These are phyloP conservation scores for Apoderus coryli DNA, from an alignment of 2,888 invertebrate species.

Conservation along the genomic window DNA sequence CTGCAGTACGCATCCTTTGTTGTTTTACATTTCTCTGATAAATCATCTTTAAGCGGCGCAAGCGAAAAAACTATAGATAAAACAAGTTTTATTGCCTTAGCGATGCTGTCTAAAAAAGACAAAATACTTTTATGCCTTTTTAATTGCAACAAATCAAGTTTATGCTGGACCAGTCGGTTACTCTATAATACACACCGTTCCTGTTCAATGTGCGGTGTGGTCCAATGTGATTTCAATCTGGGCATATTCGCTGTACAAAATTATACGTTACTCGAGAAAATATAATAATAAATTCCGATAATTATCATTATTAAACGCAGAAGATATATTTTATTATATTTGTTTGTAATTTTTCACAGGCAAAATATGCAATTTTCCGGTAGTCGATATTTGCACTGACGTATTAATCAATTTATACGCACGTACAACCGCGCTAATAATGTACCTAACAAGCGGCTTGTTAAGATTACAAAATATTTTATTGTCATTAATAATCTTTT, in stretches of 20 bases:
- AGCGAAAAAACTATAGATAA: constrained; percentile 18
- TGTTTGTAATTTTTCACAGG: constrained; percentile 34
- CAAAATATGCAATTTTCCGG: constrained; percentile 36
- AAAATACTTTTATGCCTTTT: constrained; percentile 26
- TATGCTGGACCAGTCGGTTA: constrained; percentile 21
- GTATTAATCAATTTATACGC: constrained; percentile 29
- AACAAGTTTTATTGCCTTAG: constrained; percentile 22
- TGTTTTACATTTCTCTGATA: too few species aligned
- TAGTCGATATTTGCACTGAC: constrained; percentile 31
- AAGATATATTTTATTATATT: constrained; percentile 35
- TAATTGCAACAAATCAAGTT: constrained; percentile 28
- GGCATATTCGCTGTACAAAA: constrained; percentile 27
- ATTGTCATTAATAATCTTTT: too few species aligned
- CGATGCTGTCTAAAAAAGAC: constrained; percentile 20
- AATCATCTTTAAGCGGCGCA: too few species aligned
- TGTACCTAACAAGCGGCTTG: too few species aligned
- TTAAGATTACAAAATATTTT: too few species aligned
- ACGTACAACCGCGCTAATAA: too few species aligned
- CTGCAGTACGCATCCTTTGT: too few species aligned
- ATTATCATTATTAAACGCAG: constrained; percentile 35
- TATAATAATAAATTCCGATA: constrained; percentile 36
- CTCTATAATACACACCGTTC: constrained; percentile 15
- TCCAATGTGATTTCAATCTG: constrained; percentile 26
- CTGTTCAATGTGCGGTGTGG: constrained; percentile 18
- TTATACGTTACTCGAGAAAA: constrained; percentile 32